Evolutionary conservation across 2,888 invertebrate species (phyloP).

Genomic region (Pediacus dermestoides): DNA sequence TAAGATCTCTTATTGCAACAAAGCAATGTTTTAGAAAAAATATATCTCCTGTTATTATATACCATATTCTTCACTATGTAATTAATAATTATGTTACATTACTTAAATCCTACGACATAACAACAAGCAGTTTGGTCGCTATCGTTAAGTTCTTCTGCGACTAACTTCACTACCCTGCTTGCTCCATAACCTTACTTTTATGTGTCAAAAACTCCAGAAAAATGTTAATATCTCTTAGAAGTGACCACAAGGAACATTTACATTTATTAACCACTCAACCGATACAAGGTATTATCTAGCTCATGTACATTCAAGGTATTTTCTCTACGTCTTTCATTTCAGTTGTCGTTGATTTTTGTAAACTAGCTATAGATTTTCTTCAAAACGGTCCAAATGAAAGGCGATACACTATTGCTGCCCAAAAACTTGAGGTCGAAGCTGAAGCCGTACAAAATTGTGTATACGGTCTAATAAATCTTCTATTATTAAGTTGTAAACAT

Average conservation of each 20-base stretch:
- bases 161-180: no score
- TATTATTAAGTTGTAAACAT: slow-evolving; percentile 68
- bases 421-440: slow-evolving; percentile 57
- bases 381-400: slow-evolving; percentile 64
- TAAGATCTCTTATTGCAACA: no score
- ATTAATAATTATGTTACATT: no score
- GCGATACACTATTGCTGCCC: slow-evolving; percentile 60
- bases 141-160: no score
- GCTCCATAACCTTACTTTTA: no score
- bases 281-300: slow-evolving; percentile 48
- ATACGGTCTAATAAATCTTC: slow-evolving; percentile 69
- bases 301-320: slow-evolving; percentile 7
- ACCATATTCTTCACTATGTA: no score
- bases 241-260: slow-evolving; percentile 58
- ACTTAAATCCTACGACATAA: no score
- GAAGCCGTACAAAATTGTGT: slow-evolving; percentile 61
- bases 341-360: slow-evolving; percentile 71
- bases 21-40: no score
- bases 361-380: slow-evolving; percentile 63
- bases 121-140: no score
- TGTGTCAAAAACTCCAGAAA: slow-evolving; percentile 17
- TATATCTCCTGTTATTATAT: no score
- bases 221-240: slow-evolving; percentile 52
- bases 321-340: slow-evolving; percentile 33
- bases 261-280: slow-evolving; percentile 53